Conservation (phyloP, 2,113 vertebrate species). For the Paralichthys olivaceus region DNA sequence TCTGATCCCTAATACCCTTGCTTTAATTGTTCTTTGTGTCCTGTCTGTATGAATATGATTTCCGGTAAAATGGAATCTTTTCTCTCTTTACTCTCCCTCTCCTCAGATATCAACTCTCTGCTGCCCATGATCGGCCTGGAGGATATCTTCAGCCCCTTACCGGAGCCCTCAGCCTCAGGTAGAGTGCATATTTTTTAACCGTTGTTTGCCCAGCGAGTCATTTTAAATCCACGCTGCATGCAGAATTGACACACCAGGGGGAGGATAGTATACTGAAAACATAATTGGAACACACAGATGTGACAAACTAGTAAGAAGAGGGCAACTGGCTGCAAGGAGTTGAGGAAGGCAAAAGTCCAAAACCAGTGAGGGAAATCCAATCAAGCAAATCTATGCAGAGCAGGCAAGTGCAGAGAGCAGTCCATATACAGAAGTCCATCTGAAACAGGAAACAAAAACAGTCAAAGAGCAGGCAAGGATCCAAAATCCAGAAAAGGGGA, state of each 20-base stretch:
- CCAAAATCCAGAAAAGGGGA: too few relatives aligned
- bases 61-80: background rate
- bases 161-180: constrained; percentile 89
- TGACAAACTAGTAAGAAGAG: too few relatives aligned
- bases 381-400: background rate
- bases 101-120: constrained; percentile 76
- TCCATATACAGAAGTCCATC: too few relatives aligned
- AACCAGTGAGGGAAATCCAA: background rate
- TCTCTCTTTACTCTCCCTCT: constrained; percentile 17
- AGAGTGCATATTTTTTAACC: constrained; percentile 10
- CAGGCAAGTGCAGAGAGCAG: background rate
- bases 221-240: constrained; percentile 32
- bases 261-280: constrained; percentile 4
- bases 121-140: constrained; percentile 72
- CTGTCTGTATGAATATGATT: background rate
- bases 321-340: too few relatives aligned
- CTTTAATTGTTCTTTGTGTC: background rate
- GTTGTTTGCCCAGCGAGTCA: background rate
- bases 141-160: constrained; percentile 82
- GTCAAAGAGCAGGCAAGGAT: too few relatives aligned
- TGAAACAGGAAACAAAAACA: too few relatives aligned
- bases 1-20: too few relatives aligned
- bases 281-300: background rate
- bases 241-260: constrained; percentile 19
- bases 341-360: too few relatives aligned